Evolutionary conservation across 1,140 invertebrate genomes (phyloP).

Genomic region (Stenopsyche tienmushanensis): DNA sequence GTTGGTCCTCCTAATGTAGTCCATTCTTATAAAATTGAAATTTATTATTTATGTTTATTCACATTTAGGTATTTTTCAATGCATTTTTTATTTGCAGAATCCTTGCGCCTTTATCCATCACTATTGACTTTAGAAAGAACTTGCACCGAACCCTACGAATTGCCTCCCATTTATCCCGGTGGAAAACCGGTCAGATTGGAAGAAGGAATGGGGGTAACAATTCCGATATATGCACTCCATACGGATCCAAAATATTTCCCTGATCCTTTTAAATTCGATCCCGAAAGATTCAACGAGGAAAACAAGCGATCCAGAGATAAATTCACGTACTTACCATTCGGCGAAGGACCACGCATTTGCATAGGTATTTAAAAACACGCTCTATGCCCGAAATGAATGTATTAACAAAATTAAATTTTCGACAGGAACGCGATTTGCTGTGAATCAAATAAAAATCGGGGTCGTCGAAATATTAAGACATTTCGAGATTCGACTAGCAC

Average conservation of each 20-base stretch:
- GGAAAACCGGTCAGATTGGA: slow-evolving; percentile 2
- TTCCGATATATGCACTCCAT: slow-evolving; percentile 43
- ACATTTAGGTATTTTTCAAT: no score
- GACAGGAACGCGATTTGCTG: neutral
- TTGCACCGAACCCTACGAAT: slow-evolving; percentile 8
- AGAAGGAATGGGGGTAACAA: slow-evolving; percentile 40
- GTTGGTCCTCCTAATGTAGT: no score
- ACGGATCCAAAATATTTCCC: slow-evolving; percentile 54
- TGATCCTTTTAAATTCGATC: slow-evolving; percentile 61
- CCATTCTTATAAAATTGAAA: no score
- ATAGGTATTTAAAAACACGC: slow-evolving; percentile 36
- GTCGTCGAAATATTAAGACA: neutral
- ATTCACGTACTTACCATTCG: slow-evolving; percentile 58
- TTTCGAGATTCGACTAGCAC: neutral
- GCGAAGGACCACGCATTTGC: slow-evolving; percentile 56
- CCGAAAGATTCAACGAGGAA: slow-evolving; percentile 58
- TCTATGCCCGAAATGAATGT: neutral
- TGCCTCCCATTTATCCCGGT: slow-evolving; percentile 4
- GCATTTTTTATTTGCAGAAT: slow-evolving; percentile 23
- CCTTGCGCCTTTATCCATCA: slow-evolving; percentile 18
- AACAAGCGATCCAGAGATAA: slow-evolving; percentile 44
- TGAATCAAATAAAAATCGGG: neutral
- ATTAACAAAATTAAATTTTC: neutral
- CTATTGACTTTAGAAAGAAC: slow-evolving; percentile 10
- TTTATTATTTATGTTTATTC: no score